These are phyloP conservation scores for Phortica okadai DNA, from an alignment of 2,888 invertebrate species.

Conservation along the genomic window DNA sequence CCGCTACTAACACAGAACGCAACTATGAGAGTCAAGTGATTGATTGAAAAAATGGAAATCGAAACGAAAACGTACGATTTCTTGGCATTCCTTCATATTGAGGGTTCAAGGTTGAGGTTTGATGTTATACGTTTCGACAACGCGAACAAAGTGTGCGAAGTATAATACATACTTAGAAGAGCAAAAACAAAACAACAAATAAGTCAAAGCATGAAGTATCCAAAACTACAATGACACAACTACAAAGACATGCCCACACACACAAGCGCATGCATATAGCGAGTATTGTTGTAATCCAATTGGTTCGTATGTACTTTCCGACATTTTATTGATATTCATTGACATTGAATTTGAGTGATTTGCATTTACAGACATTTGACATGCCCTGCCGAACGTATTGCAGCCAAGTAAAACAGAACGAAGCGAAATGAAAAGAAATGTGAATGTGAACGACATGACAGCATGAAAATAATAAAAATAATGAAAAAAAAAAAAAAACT, in stretches of 20 bases:
- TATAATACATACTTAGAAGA: too few species aligned
- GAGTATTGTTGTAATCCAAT: not conserved
- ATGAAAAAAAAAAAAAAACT: not conserved
- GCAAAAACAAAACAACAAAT: too few species aligned
- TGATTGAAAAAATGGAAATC: slow-evolving; percentile 8
- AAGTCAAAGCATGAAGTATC: not conserved
- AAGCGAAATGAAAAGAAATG: too few species aligned
- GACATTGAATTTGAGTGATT: slow-evolving; percentile 46
- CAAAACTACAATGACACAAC: not conserved
- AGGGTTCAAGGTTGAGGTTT: slow-evolving; percentile 12
- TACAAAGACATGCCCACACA: not conserved
- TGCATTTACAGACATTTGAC: not conserved
- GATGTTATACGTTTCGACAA: not conserved
- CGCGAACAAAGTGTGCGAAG: not conserved
- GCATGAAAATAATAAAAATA: not conserved
- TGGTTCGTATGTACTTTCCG: slow-evolving; percentile 35
- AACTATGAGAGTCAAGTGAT: not conserved
- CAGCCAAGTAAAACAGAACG: too few species aligned
- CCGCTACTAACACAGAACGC: not conserved
- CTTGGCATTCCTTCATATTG: not conserved
- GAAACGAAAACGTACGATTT: not conserved
- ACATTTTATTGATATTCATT: slow-evolving; percentile 60
- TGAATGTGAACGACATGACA: not conserved
- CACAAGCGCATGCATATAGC: too few species aligned
- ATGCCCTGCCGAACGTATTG: not conserved